Base-by-base conservation (phyloP, 2,113 vertebrate species). In the Hydrochoerus hydrochaeris region DNA sequence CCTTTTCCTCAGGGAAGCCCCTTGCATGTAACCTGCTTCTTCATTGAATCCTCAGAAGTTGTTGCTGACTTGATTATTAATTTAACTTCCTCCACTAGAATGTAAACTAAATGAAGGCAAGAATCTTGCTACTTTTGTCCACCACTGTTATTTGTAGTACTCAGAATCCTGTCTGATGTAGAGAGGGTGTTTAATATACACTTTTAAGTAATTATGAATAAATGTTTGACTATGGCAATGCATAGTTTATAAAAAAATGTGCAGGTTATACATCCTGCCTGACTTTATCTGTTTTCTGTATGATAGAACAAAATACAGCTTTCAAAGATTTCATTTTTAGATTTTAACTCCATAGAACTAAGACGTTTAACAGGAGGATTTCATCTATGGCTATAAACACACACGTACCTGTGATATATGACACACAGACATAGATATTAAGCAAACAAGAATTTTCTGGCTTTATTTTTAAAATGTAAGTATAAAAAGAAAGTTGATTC, bases 121-220 rank as follows among this genome's bases (percentile, higher is more conserved):
- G 28, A 32, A 32, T 73, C 26, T 85, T 84, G 5, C 30, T 12
- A 77, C 71, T 94, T 78, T 90, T 85, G 14, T 82, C 38, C 9
- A 62, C 14, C 14, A 4, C 7, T 71, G 19, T 60, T 82, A 24
- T 71, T 5, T 86, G 30, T 8, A 60, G 52, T 46, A 71, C 19
- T 54, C 81, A 73, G 46, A 91, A 63, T 14, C 30, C 69, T 41
- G 10, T 7, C 35, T 86, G 65, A 73, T 12, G 88, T 10, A 49
- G 30, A 46, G 13, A 41, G 38, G 17, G 16, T 90, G 30, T 87
- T 92, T n/a, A 44, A 30, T 73, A 32, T 82, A 71, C 54, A 46
- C 92, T 67, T 90, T 78, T 84, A 67, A 90, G 20, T 94, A 86
- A 52, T 83, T 95, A 86, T 30, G 54, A 87, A 85, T 93, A 84